A percentile compares a stretch with the other conserved stretches of the same genome.
These are phyloP conservation scores for Telmatherina bonti DNA, from an alignment of 2,797 vertebrate species.

Conservation along the genomic window DNA sequence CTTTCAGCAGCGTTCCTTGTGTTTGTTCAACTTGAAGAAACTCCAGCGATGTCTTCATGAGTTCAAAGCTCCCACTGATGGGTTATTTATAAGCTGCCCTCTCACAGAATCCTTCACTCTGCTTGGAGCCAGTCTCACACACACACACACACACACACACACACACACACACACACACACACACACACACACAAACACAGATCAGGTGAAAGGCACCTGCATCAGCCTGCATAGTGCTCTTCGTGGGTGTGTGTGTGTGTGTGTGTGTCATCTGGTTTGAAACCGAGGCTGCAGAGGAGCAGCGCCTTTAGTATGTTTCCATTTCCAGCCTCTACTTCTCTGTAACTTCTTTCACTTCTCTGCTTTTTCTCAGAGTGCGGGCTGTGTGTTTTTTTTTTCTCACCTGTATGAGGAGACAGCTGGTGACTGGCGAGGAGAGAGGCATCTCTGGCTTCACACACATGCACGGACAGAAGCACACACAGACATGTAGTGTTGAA, in stretches of 20 bases:
- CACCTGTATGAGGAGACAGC: slow-evolving; percentile 20
- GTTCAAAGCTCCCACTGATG: slow-evolving; percentile 57
- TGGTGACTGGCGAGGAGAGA: slow-evolving; percentile 3
- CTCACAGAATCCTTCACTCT: slow-evolving; percentile 45
- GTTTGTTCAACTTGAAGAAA: slow-evolving; percentile 53
- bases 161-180: background rate
- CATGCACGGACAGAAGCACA: background rate
- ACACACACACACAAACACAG: background rate
- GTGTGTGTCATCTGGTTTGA: slow-evolving; percentile 23
- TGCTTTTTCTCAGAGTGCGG: background rate
- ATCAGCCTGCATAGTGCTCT: slow-evolving; percentile 13
- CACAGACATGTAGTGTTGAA: slow-evolving; percentile 23
- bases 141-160: background rate
- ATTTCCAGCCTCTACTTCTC: background rate
- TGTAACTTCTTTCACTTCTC: slow-evolving; percentile 18
- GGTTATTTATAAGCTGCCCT: slow-evolving; percentile 66
- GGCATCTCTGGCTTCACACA: background rate
- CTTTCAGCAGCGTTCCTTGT: slow-evolving; percentile 21
- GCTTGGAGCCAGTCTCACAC: slow-evolving; percentile 32
- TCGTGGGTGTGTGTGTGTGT: background rate
- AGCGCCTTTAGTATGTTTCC: slow-evolving; percentile 1
- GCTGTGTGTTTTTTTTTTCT: background rate
- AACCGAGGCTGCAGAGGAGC: slow-evolving; percentile 7
- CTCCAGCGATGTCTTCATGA: slow-evolving; percentile 40
- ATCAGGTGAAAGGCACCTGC: slow-evolving; percentile 30